phyloP scores from a whole-genome alignment of 2,888 invertebrate genomes.

The Agonopterix alstromeriana region DNA sequence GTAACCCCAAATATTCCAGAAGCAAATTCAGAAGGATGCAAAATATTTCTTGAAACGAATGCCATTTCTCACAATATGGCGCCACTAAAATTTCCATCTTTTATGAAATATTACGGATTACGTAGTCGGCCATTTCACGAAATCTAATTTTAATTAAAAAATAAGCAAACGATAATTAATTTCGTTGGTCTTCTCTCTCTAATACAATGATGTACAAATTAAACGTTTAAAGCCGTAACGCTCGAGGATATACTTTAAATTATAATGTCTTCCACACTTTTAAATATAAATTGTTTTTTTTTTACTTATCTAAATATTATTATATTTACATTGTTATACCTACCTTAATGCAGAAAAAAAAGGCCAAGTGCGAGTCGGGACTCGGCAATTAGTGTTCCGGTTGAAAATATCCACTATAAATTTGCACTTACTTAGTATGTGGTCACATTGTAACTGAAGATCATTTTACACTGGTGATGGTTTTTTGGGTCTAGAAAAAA shows the following conservation, averaged over 20 bases:
- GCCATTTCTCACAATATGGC: constrained; percentile 71
- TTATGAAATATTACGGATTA: constrained; percentile 71
- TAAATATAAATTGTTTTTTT: no score
- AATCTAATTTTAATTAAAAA: constrained; percentile 72
- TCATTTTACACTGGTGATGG: no score
- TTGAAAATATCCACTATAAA: no score
- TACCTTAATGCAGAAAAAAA: no score
- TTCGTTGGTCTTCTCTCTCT: constrained; percentile 39
- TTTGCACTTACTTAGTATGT: no score
- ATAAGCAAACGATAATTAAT: constrained; percentile 68
- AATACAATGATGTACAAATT: constrained; percentile 59
- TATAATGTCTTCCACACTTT: constrained; percentile 15
- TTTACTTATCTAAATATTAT: no score
- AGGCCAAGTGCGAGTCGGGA: no score
- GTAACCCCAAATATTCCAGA: constrained; percentile 53
- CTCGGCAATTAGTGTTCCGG: no score
- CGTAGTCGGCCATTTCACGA: constrained; percentile 53
- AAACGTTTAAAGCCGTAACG: constrained; percentile 41
- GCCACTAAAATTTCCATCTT: constrained; percentile 72
- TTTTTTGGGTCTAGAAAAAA: no score
- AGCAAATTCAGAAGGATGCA: constrained; percentile 62
- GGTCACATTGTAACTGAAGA: no score
- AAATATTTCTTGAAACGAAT: constrained; percentile 62
- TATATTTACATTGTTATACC: no score
- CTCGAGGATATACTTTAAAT: constrained; percentile 32